Evolutionary conservation across 2,888 invertebrate species (phyloP), one percentile per base, ranked within the genome.

Genomic region (Hydrotaea cyrtoneurina): DNA sequence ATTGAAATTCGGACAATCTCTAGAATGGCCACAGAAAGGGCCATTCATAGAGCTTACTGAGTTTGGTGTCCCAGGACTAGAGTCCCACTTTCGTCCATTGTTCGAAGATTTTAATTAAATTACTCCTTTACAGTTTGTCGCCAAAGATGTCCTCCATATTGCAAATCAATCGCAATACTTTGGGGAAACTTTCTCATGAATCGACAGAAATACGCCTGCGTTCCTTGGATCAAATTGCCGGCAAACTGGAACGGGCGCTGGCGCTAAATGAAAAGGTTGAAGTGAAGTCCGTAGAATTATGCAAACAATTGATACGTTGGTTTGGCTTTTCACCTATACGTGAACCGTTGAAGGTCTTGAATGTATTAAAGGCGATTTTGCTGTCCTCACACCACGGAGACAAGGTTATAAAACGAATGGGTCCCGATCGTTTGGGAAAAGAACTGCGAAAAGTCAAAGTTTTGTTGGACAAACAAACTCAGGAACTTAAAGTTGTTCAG

Each of bases 231-330:
- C 89, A 91, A 76, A 86, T 92, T 11, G 90, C 91, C 77, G 87
- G 88, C 19, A 90, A 90, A 82, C 79, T 92, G 10, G 85, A 88
- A 19, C 88, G 90, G 15, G 89, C 90, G 15, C 75, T 91, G 43
- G 86, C 87, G n/a, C 88, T 89, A 69, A 87, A 88, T 66, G 89
- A 89, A 82, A 46, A n/a, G 39, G 87, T 92, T 0, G 86, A 87
- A 23, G 90, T 92, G 39, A 89, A 89, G 77, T 88, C 91, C 0
- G 88, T 89, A 15, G 85, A 89, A 73, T 86, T 92, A n/a, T 86
- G 91, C 2, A 92, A 91, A 82, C 90, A 91, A 72, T 83, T 92
- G 11, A 91, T 92, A 19, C 88, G 90, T 23, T 92, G 92, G 92
- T 92, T 92, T 84, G 89, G 88, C 0, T 86, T 84, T 64, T 85